A percentile compares a stretch with the other conserved stretches of the same genome.
Evolutionary conservation across 2,888 invertebrate genomes (phyloP).

Genomic region (Toxonevra muliebris): DNA sequence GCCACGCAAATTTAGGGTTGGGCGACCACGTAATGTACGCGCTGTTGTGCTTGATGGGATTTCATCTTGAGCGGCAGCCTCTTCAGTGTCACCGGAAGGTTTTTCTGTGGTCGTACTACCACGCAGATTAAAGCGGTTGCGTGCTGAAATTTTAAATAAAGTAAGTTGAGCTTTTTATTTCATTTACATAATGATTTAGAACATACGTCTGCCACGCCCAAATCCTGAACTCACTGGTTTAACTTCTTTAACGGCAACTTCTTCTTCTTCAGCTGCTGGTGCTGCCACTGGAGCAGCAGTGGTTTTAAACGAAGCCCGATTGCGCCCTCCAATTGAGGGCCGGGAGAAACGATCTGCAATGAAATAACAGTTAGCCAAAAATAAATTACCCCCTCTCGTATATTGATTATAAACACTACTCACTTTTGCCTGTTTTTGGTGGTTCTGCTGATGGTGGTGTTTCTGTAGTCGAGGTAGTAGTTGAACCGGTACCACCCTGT

Average conservation of each 20-base stretch:
- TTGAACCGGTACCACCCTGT: conserved; percentile 60
- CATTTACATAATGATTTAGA: not conserved
- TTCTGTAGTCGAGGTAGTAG: conserved; percentile 66
- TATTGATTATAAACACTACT: conserved; percentile 34
- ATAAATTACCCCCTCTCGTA: not conserved
- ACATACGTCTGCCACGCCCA: conserved; percentile 61
- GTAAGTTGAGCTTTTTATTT: not conserved
- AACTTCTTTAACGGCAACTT: conserved; percentile 54
- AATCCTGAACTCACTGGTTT: conserved; percentile 58
- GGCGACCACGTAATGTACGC: conserved; percentile 56
- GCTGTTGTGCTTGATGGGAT: conserved; percentile 54
- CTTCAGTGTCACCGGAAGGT: conserved; percentile 44
- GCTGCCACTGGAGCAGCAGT: conserved; percentile 53
- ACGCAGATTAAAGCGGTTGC: conserved; percentile 64
- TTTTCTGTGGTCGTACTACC: conserved; percentile 57
- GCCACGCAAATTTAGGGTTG: conserved; percentile 58
- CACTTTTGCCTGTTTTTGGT: conserved; percentile 59
- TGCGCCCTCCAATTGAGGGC: conserved; percentile 61
- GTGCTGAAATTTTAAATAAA: conserved; percentile 47
- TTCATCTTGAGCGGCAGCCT: conserved; percentile 47
- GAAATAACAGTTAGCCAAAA: not conserved
- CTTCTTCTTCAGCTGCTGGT: conserved; percentile 51
- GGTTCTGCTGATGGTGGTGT: conserved; percentile 63
- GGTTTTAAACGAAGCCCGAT: conserved; percentile 53
- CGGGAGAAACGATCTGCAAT: conserved; percentile 61